These are phyloP conservation scores for Chelonoidis abingdonii DNA, from an alignment of 2,113 vertebrate species.

Conservation along the genomic window DNA sequence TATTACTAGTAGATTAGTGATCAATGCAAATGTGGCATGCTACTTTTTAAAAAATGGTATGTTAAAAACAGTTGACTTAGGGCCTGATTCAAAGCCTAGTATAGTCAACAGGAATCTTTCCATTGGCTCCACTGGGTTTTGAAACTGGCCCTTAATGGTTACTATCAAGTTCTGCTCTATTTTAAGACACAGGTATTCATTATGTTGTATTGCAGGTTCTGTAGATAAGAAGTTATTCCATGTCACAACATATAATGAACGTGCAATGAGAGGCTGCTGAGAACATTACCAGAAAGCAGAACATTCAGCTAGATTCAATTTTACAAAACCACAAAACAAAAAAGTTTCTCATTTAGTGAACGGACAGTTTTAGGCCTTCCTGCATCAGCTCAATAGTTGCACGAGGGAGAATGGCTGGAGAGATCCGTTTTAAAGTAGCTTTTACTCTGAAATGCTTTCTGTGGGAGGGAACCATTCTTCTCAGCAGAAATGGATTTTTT, in stretches of 20 bases:
- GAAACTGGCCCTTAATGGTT: neutral
- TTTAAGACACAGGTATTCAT: neutral
- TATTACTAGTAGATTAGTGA: neutral
- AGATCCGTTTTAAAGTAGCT: neutral
- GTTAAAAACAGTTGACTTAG: neutral
- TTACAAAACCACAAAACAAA: neutral
- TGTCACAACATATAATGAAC: neutral
- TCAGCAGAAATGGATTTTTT: neutral
- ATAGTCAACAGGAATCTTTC: neutral
- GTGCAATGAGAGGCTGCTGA: neutral
- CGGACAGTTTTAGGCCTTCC: neutral
- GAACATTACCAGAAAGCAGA: neutral
- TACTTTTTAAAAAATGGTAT: neutral
- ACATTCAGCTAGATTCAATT: neutral
- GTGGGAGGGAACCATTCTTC: neutral
- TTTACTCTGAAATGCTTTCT: neutral
- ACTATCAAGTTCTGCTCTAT: neutral
- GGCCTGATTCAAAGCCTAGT: neutral
- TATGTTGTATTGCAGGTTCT: neutral
- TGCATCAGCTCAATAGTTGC: neutral
- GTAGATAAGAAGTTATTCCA: neutral
- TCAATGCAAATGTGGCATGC: neutral
- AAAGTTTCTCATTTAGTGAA: neutral
- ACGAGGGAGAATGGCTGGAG: neutral
- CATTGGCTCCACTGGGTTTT: neutral